Evolutionary conservation across 1,140 invertebrate genomes (phyloP).

Genomic region (Maconellicoccus hirsutus): DNA sequence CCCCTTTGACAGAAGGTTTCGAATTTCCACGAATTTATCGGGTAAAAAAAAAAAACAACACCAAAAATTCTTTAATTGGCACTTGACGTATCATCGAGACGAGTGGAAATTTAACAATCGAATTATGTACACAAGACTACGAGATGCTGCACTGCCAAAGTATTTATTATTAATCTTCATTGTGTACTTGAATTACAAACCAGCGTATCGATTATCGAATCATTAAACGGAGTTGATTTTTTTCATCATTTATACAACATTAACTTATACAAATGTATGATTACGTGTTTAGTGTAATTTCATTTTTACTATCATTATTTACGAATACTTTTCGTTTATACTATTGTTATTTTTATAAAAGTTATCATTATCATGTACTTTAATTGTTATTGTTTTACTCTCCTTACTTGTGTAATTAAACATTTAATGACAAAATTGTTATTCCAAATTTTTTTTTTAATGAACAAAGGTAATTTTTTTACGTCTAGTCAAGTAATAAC

Average conservation of each 20-base stretch:
- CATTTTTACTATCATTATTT: slow-evolving; percentile 5
- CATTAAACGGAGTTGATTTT: neutral
- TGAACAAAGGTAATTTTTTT: neutral
- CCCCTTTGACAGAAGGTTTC: no score
- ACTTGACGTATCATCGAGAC: no score
- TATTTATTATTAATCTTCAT: neutral
- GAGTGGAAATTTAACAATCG: no score
- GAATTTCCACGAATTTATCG: no score
- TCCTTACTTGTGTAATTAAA: neutral
- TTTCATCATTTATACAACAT: neutral
- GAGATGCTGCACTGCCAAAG: slow-evolving; percentile 6
- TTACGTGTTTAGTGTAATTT: neutral
- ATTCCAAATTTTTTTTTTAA: slow-evolving; percentile 6
- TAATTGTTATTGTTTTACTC: neutral
- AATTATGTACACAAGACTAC: neutral
- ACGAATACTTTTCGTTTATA: neutral
- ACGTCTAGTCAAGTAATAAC: neutral
- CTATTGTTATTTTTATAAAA: slow-evolving; percentile 10
- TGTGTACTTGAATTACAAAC: neutral
- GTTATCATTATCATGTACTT: neutral
- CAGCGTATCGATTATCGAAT: neutral
- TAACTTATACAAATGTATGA: neutral
- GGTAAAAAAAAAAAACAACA: no score
- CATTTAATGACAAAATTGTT: slow-evolving; percentile 1
- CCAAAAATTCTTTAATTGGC: no score